Evolutionary conservation across 1,140 invertebrate species (phyloP), one percentile per base, ranked within the genome.

Genomic region (Sitobion miscanthi): DNA sequence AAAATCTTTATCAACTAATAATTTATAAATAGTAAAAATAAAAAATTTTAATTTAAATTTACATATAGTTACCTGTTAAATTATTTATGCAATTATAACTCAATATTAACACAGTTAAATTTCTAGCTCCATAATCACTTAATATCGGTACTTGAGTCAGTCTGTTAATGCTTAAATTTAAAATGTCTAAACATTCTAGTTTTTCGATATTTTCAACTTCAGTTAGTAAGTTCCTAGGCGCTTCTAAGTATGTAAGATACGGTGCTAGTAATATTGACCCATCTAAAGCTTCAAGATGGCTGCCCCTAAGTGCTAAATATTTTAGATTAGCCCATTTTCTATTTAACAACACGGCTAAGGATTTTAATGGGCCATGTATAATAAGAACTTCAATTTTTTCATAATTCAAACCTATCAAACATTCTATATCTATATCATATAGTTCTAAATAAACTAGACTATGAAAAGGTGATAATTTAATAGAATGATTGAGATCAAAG

Each of bases 11-110:
- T 57, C 17, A 77, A 77, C 62, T n/a, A 77, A 77, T 77, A n/a
- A 77, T 77, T 85, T n/a, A 77, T 93, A 94, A 93, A 83, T 54
- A 42, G 42, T 42, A 42, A 42, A 42, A 42, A 42, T 42, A 42
- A 4, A 42, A 42, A 42, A 42, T 25, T 82, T 90, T 21, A 42
- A 42, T 42, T 42, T 42, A 42, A 3, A 42, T 42, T 42, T 42
- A 42, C 3, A 35, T 69, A 94, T 88, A 77, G 57, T 94, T 94
- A 96, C 95, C 95, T 94, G 94, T 94, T 82, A 96, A 94, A 94
- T 95, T 95, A 47, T 96, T 95, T 45, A 96, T 96, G 90, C 95
- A 96, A 95, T 96, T 96, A 94, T 96, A 96, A 94, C 95, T 96
- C 49, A 96, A 94, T 93, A 96, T 95, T 6, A 96, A 94, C 11